A percentile compares a stretch with the other conserved stretches of the same genome.
These are phyloP conservation scores for Taxidea taxus DNA, from an alignment of 2,113 vertebrate genomes.

Conservation along the genomic window DNA sequence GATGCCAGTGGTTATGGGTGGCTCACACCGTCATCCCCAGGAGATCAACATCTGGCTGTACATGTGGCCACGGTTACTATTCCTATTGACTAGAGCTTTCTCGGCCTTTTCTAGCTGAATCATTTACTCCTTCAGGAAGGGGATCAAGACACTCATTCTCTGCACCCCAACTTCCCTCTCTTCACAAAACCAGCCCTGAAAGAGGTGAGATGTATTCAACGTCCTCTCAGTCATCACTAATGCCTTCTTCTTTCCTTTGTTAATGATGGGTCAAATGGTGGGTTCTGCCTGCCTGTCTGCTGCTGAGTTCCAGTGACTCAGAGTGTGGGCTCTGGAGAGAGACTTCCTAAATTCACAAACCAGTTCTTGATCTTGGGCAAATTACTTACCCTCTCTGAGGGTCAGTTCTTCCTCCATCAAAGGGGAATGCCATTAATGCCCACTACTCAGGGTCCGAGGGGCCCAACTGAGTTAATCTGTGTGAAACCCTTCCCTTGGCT, in stretches of 20 bases:
- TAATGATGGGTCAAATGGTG: neutral
- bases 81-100: neutral
- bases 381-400: neutral
- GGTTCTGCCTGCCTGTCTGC: neutral
- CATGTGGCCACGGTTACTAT: rapidly evolving
- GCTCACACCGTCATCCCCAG: neutral
- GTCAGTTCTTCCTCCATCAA: neutral
- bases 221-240: neutral
- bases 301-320: neutral
- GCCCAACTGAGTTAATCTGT: neutral
- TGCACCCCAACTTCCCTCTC: neutral
- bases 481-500: neutral
- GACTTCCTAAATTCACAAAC: neutral
- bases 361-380: neutral
- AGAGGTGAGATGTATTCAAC: neutral
- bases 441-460: neutral
- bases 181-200: neutral
- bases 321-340: neutral
- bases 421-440: neutral
- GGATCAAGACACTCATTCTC: neutral
- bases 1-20: rapidly evolving
- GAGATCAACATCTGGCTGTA: neutral
- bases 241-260: neutral
- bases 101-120: neutral
- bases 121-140: neutral